Base-by-base conservation (phyloP, 2,797 vertebrate genomes). In the Pangasius djambal region DNA sequence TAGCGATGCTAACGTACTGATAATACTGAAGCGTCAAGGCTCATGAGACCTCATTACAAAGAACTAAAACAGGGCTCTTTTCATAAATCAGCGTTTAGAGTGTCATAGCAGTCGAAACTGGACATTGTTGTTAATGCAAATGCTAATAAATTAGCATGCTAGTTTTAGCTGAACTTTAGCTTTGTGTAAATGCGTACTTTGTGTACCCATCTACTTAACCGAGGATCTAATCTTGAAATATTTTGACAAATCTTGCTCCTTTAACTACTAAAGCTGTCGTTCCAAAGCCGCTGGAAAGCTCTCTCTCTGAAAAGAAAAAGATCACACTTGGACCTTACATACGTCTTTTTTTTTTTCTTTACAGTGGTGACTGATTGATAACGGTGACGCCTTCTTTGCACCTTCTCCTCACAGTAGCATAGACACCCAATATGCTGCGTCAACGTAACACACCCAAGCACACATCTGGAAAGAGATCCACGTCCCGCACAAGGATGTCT, bases 401-500 rank as follows among this genome's bases (percentile, higher is more conserved):
- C 13, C 22, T 25, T 79, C 7, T 20, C 20, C 52, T 59, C 82
- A 67, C 82, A 84, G 40, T 48, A 48, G 59, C 40, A 5, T 6
- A 10, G 37, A 83, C 61, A 4, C 7, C 22, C 12, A 40, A n/a
- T 13, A 6, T 48, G n/a, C 59, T 18, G 22, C 22, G 44, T n/a
- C 22, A 44, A 44, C 6, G 2, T 7, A 4, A 82, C 34, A 78
- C 31, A 74, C 52, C 4, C 52, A 57, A 67, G 31, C n/a, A 25
- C 82, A 83, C 87, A 82, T 85, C 83, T 85, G 83, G 63, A 75
- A 77, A 61, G 22, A 48, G 50, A 87, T 50, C 18, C 28, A 28
- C 25, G 40, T 69, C 28, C 44, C 1, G 59, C 91, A 92, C 87
- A 92, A 90, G 75, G 74, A 31, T 40, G 86, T 69, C 85, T 88